Base-by-base conservation (phyloP, 1,140 invertebrate genomes). In the Drosophila sucinea region DNA sequence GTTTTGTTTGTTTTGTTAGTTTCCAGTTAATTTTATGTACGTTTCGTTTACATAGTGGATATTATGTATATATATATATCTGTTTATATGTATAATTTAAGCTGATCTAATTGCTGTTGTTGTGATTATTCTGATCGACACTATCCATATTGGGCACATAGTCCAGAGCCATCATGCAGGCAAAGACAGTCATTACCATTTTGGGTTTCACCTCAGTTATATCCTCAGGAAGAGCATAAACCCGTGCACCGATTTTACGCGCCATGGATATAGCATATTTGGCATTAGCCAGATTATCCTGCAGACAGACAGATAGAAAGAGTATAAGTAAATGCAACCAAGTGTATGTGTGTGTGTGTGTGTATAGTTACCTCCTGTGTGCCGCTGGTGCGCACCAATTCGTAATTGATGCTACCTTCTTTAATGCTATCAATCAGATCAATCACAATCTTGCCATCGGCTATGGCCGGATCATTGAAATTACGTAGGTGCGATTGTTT, bases 151-250 rank as follows among this genome's bases (percentile, higher is more conserved):
- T 96, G 62, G 97, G 97, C 83, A 98, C 95, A 92, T 98, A 98
- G 93, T 98, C 98, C 89, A 97, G 94, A 23, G 98, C 97, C 98
- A 99, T 99, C 70, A 99, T 94, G 92, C 98, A 99, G 29, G 99
- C 98, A 94, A 99, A 99, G 55, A 99, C 97, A 4, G 99, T 99
- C 98, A 99, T 98, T 27, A 99, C 96, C 98, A 99, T 99, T 93
- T 99, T 99, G 32, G 95, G 97, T 92, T 99, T 99, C 1, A 98
- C 95, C 94, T 99, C 98, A 2, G 98, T 97, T 83, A 99, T 99
- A 93, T 99, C 99, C 93, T 99, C 99, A n/a, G 99, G 98, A 66
- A 99, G 93, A 29, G 99, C 99, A 92, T 99, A 99, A 11, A 99
- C 98, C 56, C 98, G 95, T 56, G 98, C 98, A 47, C 99, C 99